Base-by-base conservation (phyloP, 2,113 vertebrate species). In the Takifugu flavidus region DNA sequence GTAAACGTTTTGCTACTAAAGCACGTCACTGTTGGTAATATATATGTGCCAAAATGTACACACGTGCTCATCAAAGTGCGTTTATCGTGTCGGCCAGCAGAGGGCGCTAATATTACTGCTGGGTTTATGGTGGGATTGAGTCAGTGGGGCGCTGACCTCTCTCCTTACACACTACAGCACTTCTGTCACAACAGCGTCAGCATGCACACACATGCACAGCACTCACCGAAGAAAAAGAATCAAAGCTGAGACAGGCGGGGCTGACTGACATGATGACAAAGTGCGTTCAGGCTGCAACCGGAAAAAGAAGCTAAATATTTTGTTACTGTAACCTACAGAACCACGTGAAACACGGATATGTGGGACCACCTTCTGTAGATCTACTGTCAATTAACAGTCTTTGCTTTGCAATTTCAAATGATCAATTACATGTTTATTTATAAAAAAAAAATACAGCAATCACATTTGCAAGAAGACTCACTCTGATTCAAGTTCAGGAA, bases 291-390 rank as follows among this genome's bases (percentile, higher is more conserved):
- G 60, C 28, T 15, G 2, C 57, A 54, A 25, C 1, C 53, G 65
- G 58, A 67, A 76, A 62, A 25, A 14, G 13, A 60, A 47, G 25
- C 47, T 51, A 54, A 66, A 66, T 76, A 63, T 76, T 70, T 65
- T 53, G 61, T 15, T 60, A 25, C n/a, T 0, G 8, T 4, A 49
- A 45, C 53, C 27, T 42, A 7, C 4, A 50, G 26, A 34, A 49
- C 42, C 29, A 2, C 43, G 39, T 29, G 53, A 39, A 3, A 13
- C 43, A 44, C 5, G 13, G 11, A 44, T 44, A 13, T 44, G 11
- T 8, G 43, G 4, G 43, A 13, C 43, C 43, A 44, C 43, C 12
- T 44, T 12, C 43, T 44, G 43, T 13, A 44, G 1, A 13, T 44
- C 13, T 44, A 44, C 43, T 44, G 13, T 13, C 43, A 44, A 44